Conservation (phyloP, 2,113 vertebrate species). For the Rhipidura dahli region DNA sequence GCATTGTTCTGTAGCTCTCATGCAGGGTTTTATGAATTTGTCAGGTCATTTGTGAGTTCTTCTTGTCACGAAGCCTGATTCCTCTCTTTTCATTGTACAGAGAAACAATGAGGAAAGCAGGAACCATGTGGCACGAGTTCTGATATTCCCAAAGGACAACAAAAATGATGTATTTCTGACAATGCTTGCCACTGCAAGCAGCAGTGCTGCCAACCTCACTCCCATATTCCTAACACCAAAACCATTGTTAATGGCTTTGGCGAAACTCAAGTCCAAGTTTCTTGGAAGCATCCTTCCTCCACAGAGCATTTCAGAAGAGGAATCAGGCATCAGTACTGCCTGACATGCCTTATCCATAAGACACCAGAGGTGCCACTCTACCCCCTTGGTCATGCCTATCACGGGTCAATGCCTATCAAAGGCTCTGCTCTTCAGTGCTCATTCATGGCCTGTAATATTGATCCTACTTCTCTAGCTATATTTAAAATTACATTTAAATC, state of each 20-base stretch:
- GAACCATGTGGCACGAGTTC: neutral
- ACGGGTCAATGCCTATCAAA: neutral
- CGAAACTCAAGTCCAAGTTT: neutral
- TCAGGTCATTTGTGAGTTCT: neutral
- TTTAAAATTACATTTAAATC: neutral
- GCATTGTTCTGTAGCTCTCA: neutral
- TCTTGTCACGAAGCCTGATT: neutral
- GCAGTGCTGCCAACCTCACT: neutral
- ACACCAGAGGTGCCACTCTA: neutral
- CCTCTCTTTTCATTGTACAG: neutral
- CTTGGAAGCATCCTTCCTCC: neutral
- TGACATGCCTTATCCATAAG: neutral
- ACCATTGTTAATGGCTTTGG: neutral
- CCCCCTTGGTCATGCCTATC: rapidly evolving
- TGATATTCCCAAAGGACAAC: neutral
- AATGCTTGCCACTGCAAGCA: neutral
- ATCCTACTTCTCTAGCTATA: neutral
- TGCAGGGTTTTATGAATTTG: neutral
- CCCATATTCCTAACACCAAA: neutral
- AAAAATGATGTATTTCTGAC: neutral
- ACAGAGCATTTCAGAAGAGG: neutral
- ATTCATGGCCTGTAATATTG: neutral
- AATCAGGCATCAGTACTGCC: neutral
- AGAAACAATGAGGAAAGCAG: neutral
- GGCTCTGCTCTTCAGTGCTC: neutral